Evolutionary conservation across 2,113 vertebrate species (phyloP).

Genomic region (Andinoacara biseriatus): DNA sequence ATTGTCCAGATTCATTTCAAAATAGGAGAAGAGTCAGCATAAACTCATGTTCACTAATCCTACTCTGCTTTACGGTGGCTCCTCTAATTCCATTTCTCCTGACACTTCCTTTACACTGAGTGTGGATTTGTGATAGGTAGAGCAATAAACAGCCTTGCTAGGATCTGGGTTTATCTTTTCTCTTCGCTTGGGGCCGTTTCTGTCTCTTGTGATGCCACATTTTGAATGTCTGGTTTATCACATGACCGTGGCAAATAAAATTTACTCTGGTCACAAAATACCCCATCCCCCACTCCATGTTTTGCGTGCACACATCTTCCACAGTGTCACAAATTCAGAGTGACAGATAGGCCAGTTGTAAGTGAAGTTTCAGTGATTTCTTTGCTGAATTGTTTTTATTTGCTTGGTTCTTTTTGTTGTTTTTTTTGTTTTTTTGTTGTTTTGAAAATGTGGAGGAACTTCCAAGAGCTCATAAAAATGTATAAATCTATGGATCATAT

Average conservation of each 20-base stretch:
- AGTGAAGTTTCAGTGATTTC: slow-evolving; percentile 23
- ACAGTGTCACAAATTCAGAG: slow-evolving; percentile 11
- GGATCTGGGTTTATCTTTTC: slow-evolving; percentile 58
- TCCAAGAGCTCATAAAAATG: not conserved
- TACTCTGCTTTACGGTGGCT: slow-evolving; percentile 43
- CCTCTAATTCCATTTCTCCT: slow-evolving; percentile 67
- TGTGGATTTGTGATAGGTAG: slow-evolving; percentile 69
- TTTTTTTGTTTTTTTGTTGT: not conserved
- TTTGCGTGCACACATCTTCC: slow-evolving; percentile 32
- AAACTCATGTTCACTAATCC: slow-evolving; percentile 55
- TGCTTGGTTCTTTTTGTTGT: too few species aligned
- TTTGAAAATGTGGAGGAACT: not conserved
- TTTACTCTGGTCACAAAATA: slow-evolving; percentile 58
- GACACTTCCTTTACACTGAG: slow-evolving; percentile 56
- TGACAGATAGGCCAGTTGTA: slow-evolving; percentile 9
- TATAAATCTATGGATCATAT: slow-evolving; percentile 4
- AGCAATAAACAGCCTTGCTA: slow-evolving; percentile 55
- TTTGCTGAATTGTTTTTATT: not conserved
- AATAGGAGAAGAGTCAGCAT: slow-evolving; percentile 56
- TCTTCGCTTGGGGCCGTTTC: slow-evolving; percentile 45
- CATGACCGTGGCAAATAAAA: slow-evolving; percentile 67
- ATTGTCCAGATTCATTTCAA: slow-evolving; percentile 59
- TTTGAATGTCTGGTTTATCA: slow-evolving; percentile 54
- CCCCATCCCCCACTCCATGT: not conserved
- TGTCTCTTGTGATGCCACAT: slow-evolving; percentile 54